Conservation (phyloP, 2,113 vertebrate genomes). For the Lepidothrix coronata region DNA sequence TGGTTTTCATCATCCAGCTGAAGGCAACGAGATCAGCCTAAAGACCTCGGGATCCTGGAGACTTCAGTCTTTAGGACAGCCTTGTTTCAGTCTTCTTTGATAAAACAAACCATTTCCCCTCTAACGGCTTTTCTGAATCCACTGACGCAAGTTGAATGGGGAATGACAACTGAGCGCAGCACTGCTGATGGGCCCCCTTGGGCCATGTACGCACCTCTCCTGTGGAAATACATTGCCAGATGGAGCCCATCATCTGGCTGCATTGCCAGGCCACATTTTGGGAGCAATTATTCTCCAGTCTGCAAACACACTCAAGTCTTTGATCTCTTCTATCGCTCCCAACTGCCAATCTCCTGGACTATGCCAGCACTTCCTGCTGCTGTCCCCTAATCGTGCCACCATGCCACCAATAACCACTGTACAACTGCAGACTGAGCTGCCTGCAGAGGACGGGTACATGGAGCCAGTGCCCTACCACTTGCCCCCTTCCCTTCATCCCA, state of each 20-base stretch:
- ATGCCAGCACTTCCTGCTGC: background rate
- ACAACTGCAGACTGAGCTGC: background rate
- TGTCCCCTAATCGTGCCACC: background rate
- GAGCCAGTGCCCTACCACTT: background rate
- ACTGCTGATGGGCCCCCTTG: background rate
- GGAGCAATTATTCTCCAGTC: background rate
- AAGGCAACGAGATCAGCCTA: background rate
- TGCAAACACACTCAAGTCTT: constrained; percentile 5
- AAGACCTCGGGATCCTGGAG: background rate
- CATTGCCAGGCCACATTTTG: background rate
- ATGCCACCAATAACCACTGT: rapidly evolving
- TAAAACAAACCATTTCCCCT: background rate
- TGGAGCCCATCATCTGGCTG: rapidly evolving
- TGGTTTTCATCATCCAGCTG: background rate
- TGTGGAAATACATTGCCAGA: background rate
- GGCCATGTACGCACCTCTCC: background rate
- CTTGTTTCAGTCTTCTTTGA: background rate
- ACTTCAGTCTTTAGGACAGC: background rate
- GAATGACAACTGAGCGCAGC: rapidly evolving
- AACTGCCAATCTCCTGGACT: background rate
- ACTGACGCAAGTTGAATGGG: rapidly evolving
- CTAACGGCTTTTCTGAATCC: background rate
- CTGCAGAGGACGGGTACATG: background rate
- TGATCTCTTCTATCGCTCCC: background rate
- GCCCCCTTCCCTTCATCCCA: background rate